Percentiles rank a stretch among this genome's conserved stretches.
These are phyloP conservation scores for Oegoconia quadripuncta DNA, from an alignment of 2,888 invertebrate species.

Conservation along the genomic window DNA sequence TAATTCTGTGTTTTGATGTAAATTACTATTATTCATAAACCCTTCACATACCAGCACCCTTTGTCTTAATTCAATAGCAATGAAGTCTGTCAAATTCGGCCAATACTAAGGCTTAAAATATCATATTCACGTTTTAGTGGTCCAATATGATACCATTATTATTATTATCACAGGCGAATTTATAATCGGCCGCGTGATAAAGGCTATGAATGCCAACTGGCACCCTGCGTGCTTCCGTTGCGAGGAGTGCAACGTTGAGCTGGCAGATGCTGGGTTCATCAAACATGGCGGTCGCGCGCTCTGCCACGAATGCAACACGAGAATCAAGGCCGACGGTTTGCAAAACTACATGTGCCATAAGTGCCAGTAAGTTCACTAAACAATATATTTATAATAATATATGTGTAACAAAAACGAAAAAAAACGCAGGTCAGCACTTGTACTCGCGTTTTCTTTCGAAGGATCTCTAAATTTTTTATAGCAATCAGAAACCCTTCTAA, in stretches of 20 bases:
- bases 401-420: no score
- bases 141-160: neutral
- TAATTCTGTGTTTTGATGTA: no score
- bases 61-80: no score
- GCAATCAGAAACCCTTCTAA: no score
- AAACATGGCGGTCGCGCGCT: constrained; percentile 92
- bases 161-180: constrained; percentile 85
- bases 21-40: no score
- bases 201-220: constrained; percentile 99
- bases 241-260: constrained; percentile 92
- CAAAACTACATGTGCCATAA: constrained; percentile 99
- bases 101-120: no score
- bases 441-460: no score
- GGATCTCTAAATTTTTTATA: no score
- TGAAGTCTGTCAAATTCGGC: no score
- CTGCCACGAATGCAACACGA: constrained; percentile 98
- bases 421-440: no score
- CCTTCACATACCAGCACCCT: no score
- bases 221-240: constrained; percentile 99
- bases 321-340: constrained; percentile 95
- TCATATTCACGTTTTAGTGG: neutral
- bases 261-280: constrained; percentile 98
- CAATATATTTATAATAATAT: neutral
- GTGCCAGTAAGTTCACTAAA: constrained; percentile 95
- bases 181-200: constrained; percentile 98